phyloP scores from a whole-genome alignment of 2,797 vertebrate genomes.

The Remorina albescens region DNA sequence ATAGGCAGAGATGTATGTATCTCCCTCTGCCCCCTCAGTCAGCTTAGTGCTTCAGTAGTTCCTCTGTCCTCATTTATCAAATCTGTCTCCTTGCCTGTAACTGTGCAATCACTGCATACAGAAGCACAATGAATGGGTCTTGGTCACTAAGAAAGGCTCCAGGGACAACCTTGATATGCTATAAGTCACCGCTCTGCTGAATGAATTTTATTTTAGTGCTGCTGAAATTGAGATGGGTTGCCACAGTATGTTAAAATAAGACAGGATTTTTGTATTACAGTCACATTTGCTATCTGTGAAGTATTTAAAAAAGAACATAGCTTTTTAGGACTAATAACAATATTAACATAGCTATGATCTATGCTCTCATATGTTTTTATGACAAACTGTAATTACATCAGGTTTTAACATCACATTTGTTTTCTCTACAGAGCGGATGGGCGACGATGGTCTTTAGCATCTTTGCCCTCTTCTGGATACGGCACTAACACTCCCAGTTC shows the following conservation, averaged over 20 bases:
- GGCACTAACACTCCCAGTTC: slow-evolving; percentile 94
- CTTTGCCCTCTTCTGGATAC: slow-evolving; percentile 92
- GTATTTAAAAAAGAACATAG: not conserved
- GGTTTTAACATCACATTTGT: slow-evolving; percentile 28
- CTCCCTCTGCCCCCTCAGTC: slow-evolving; percentile 3
- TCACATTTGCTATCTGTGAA: slow-evolving; percentile 1
- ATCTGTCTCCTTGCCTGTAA: slow-evolving; percentile 60
- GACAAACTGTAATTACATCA: not conserved
- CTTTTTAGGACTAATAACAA: not conserved
- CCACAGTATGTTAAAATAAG: not conserved
- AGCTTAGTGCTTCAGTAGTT: slow-evolving; percentile 30
- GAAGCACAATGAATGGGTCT: slow-evolving; percentile 10
- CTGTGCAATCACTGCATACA: slow-evolving; percentile 8
- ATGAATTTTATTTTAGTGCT: not conserved
- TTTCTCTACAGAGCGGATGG: slow-evolving; percentile 87
- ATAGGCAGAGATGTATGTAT: slow-evolving; percentile 10
- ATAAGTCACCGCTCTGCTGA: slow-evolving; percentile 26
- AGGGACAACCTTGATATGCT: slow-evolving; percentile 3
- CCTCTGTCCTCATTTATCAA: slow-evolving; percentile 59
- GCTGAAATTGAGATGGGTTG: slow-evolving; percentile 19
- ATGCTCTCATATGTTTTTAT: not conserved
- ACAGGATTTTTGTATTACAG: slow-evolving; percentile 4
- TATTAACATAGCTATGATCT: not conserved
- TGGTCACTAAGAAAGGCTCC: slow-evolving; percentile 4
- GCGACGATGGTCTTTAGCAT: slow-evolving; percentile 92